Conservation (phyloP, 2,797 vertebrate species). For the Manis javanica region DNA sequence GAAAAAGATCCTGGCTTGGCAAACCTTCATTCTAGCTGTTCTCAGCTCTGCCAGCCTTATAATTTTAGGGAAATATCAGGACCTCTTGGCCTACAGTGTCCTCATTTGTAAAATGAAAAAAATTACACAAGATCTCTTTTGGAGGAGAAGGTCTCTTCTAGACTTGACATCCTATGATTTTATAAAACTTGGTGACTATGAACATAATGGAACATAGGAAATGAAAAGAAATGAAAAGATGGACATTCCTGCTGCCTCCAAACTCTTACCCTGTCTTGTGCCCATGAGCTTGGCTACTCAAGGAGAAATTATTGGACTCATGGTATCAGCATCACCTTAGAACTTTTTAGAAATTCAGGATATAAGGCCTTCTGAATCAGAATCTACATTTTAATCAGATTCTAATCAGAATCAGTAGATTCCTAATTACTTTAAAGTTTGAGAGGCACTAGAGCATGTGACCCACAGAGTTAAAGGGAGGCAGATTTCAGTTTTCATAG, state of each 20-base stretch:
- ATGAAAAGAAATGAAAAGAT: constrained; percentile 13
- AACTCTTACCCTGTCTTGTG: neutral
- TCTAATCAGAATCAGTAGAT: neutral
- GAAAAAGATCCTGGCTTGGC: neutral
- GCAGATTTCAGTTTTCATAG: no score
- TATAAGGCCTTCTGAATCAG: neutral
- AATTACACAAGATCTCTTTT: neutral
- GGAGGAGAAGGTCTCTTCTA: neutral
- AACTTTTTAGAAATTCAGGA: neutral
- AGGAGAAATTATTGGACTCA: neutral
- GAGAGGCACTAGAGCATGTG: neutral
- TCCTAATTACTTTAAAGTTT: neutral
- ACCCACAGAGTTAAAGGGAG: neutral
- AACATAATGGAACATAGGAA: neutral
- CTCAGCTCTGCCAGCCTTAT: neutral
- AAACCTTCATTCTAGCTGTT: neutral
- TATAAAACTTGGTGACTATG: neutral
- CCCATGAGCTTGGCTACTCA: neutral
- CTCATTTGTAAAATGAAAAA: neutral
- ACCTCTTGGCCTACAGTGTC: neutral
- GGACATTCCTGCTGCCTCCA: neutral
- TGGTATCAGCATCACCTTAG: neutral
- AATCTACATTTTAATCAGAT: neutral
- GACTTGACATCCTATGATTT: neutral
- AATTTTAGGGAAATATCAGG: neutral